Percentiles rank a stretch among this genome's conserved stretches.
These are phyloP conservation scores for Clostera curtula DNA, from an alignment of 2,888 invertebrate genomes.

Conservation along the genomic window DNA sequence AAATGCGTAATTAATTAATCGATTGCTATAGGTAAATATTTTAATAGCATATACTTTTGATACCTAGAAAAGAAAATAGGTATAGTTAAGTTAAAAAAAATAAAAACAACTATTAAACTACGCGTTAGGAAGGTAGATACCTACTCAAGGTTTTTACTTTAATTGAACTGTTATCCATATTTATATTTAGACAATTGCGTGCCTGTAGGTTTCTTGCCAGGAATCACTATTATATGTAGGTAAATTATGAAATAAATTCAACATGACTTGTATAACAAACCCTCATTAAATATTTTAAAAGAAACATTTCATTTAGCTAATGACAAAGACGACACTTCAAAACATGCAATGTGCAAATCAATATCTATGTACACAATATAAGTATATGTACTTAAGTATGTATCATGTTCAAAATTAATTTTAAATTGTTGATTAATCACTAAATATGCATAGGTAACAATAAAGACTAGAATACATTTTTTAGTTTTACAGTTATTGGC, in stretches of 20 bases:
- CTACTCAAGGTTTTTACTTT: no score
- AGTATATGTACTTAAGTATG: constrained; percentile 41
- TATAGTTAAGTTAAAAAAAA: no score
- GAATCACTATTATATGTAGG: constrained; percentile 25
- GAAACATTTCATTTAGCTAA: constrained; percentile 31
- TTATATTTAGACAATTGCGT: no score
- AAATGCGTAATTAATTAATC: no score
- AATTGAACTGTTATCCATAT: no score
- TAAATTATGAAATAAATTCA: constrained; percentile 32
- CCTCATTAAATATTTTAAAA: constrained; percentile 28
- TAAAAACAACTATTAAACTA: no score
- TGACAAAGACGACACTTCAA: constrained; percentile 42
- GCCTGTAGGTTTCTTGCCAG: no score
- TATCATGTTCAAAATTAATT: constrained; percentile 60
- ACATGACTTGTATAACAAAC: constrained; percentile 36
- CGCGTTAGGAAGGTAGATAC: no score
- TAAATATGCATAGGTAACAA: constrained; percentile 71
- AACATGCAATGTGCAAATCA: constrained; percentile 60
- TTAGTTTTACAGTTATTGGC: constrained; percentile 74
- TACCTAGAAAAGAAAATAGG: no score
- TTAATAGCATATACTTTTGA: no score
- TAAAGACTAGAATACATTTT: constrained; percentile 75
- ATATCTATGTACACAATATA: constrained; percentile 57
- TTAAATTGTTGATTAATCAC: constrained; percentile 67
- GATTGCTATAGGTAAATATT: no score